Evolutionary conservation across 2,113 vertebrate species (phyloP).

Genomic region (Verasper variegatus): DNA sequence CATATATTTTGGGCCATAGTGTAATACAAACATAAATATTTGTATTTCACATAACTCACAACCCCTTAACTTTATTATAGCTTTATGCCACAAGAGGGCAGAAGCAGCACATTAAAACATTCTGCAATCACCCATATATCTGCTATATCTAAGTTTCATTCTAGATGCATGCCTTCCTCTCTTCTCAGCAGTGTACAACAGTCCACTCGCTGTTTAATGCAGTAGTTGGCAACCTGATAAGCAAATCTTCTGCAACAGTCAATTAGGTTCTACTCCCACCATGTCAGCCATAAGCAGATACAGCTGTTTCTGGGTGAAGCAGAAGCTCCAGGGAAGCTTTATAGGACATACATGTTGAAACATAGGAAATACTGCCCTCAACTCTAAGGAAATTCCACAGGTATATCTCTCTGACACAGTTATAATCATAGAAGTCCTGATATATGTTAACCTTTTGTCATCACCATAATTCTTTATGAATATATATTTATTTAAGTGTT

Average conservation of each 20-base stretch:
- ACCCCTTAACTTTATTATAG: neutral
- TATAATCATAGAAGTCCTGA: neutral
- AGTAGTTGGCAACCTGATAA: slow-evolving; percentile 46
- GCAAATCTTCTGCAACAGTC: slow-evolving; percentile 66
- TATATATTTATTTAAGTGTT: no score
- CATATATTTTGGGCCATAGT: neutral
- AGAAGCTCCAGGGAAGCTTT: slow-evolving; percentile 39
- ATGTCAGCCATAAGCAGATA: slow-evolving; percentile 56
- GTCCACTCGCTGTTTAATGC: slow-evolving; percentile 25
- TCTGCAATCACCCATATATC: neutral
- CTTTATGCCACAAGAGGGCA: slow-evolving; percentile 73
- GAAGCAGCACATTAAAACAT: neutral
- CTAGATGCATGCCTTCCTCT: neutral
- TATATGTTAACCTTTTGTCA: neutral
- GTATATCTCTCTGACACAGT: slow-evolving; percentile 15
- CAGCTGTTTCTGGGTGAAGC: slow-evolving; percentile 62
- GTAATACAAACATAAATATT: neutral
- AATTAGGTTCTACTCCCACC: slow-evolving; percentile 56
- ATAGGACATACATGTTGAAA: slow-evolving; percentile 46
- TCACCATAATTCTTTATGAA: no score
- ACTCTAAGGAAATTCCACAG: slow-evolving; percentile 25
- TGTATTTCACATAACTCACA: neutral
- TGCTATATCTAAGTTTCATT: neutral
- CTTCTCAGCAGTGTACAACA: slow-evolving; percentile 17
- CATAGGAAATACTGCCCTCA: slow-evolving; percentile 41